Percentiles rank a stretch among this genome's conserved stretches.
phyloP scores from a whole-genome alignment of 2,888 invertebrate genomes.

The Ennomos quercinarius region DNA sequence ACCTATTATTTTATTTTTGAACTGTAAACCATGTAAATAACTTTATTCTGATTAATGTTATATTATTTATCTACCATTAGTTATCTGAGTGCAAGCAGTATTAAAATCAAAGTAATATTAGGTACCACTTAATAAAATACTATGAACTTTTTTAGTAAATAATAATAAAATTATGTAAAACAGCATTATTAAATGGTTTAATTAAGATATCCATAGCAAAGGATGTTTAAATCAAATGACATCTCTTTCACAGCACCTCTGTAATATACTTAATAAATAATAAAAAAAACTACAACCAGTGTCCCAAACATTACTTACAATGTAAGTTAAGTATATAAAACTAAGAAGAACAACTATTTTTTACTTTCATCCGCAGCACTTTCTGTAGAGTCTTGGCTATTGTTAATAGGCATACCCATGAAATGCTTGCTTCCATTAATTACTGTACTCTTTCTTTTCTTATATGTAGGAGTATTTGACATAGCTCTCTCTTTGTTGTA shows the following conservation, averaged over 20 bases:
- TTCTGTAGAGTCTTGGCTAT: slow-evolving; percentile 64
- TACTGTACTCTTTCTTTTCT: slow-evolving; percentile 73
- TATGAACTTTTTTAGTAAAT: slow-evolving; percentile 2
- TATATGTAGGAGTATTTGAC: slow-evolving; percentile 59
- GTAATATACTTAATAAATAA: slow-evolving; percentile 22
- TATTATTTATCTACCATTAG: too few relatives aligned
- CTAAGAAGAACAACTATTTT: slow-evolving; percentile 44
- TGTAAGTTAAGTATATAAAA: background rate
- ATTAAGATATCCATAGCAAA: background rate
- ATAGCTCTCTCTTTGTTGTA: slow-evolving; percentile 87
- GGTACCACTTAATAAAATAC: too few relatives aligned
- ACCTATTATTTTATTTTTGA: too few relatives aligned
- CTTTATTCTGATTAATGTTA: too few relatives aligned
- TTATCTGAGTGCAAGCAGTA: too few relatives aligned
- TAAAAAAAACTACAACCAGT: slow-evolving; percentile 29
- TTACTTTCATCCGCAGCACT: slow-evolving; percentile 63
- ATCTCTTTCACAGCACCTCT: slow-evolving; percentile 32
- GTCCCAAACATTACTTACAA: slow-evolving; percentile 16
- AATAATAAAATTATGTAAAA: background rate
- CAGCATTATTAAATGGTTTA: background rate
- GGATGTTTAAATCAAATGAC: slow-evolving; percentile 14
- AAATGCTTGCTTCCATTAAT: slow-evolving; percentile 86
- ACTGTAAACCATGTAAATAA: too few relatives aligned
- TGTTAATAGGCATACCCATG: slow-evolving; percentile 92
- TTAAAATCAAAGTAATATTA: too few relatives aligned